These are phyloP conservation scores for Desmophyllum pertusum DNA, from an alignment of 92 coral and sea anemone genomes.

Conservation along the genomic window DNA sequence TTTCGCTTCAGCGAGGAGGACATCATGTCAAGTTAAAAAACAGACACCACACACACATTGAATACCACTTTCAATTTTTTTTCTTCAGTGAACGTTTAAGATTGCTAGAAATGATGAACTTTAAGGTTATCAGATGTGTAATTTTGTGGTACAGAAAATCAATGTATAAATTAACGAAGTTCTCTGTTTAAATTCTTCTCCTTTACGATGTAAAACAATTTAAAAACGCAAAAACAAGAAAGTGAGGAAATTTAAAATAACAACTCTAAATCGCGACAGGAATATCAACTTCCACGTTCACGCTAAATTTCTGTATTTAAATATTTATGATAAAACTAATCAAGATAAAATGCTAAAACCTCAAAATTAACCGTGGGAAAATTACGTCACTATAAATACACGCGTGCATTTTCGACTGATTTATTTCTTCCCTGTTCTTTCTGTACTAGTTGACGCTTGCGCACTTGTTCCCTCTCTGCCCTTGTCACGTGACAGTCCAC, in stretches of 20 bases:
- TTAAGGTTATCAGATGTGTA: neutral
- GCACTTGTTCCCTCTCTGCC: slow-evolving; percentile 58
- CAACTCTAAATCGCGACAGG: neutral
- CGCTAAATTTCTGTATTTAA: neutral
- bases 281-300: neutral
- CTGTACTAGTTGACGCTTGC: slow-evolving; percentile 54
- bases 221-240: neutral
- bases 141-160: neutral
- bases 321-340: neutral
- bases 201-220: neutral
- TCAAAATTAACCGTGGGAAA: neutral
- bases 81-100: neutral
- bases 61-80: neutral
- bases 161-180: neutral
- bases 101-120: neutral
- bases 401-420: neutral
- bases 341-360: neutral
- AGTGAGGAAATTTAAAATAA: neutral
- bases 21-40: neutral
- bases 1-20: neutral
- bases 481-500: slow-evolving; percentile 66
- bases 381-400: neutral
- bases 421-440: slow-evolving; percentile 49
- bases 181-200: neutral
- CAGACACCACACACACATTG: neutral